Conservation (phyloP, 1,140 invertebrate species). For the Ips typographus region DNA sequence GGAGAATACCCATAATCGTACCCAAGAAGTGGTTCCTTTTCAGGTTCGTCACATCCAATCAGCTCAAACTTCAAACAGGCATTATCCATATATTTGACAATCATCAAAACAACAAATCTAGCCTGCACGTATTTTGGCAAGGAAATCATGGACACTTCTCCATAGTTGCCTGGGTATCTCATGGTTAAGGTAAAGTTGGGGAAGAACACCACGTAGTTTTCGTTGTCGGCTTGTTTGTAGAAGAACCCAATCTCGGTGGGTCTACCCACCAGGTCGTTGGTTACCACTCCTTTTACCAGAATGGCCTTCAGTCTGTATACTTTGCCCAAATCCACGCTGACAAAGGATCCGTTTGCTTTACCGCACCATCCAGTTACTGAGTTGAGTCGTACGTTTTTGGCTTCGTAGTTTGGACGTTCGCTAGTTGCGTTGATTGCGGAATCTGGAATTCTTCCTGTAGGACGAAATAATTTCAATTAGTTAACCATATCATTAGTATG, state of each 20-base stretch:
- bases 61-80: slow-evolving; percentile 95
- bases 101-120: slow-evolving; percentile 88
- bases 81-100: slow-evolving; percentile 95
- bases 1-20: slow-evolving; percentile 93
- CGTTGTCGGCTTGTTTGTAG: slow-evolving; percentile 89
- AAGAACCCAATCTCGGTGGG: slow-evolving; percentile 96
- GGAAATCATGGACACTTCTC: slow-evolving; percentile 93
- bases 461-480: background rate
- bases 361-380: slow-evolving; percentile 96
- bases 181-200: slow-evolving; percentile 94
- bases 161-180: slow-evolving; percentile 91
- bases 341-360: slow-evolving; percentile 92
- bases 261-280: slow-evolving; percentile 90
- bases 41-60: slow-evolving; percentile 90
- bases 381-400: slow-evolving; percentile 84
- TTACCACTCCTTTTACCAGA: slow-evolving; percentile 90
- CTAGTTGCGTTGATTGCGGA: slow-evolving; percentile 95
- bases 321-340: slow-evolving; percentile 90
- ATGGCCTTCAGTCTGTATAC: slow-evolving; percentile 90
- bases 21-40: slow-evolving; percentile 77
- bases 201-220: slow-evolving; percentile 96
- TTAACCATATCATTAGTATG: too few relatives aligned
- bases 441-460: slow-evolving; percentile 71
- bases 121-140: slow-evolving; percentile 91
- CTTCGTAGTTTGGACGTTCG: slow-evolving; percentile 88